A percentile compares a stretch with the other conserved stretches of the same genome.
These are phyloP conservation scores for Lophotriccus pileatus DNA, from an alignment of 2,797 vertebrate genomes.

Conservation along the genomic window DNA sequence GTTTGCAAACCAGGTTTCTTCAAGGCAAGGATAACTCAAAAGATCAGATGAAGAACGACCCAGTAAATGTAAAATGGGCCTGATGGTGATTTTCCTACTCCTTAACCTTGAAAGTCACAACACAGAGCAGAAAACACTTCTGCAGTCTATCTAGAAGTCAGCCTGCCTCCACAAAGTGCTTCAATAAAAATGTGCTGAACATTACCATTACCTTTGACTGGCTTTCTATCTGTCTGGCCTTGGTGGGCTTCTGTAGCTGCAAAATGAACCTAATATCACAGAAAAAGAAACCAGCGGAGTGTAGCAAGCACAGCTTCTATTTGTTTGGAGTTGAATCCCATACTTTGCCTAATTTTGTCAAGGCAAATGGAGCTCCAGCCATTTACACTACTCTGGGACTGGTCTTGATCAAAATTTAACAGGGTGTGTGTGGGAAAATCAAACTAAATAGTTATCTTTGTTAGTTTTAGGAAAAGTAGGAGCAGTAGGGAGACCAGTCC, in stretches of 20 bases:
- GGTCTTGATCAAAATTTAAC: not conserved
- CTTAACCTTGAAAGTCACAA: not conserved
- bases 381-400: not conserved
- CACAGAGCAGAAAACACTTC: not conserved
- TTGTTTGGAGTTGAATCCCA: not conserved
- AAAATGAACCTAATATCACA: not conserved
- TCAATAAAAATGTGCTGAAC: not conserved
- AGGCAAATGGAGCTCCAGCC: not conserved
- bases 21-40: not conserved
- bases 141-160: not conserved
- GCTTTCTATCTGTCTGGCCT: not conserved
- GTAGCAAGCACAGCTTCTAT: not conserved
- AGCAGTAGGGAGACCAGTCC: not conserved
- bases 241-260: not conserved
- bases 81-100: not conserved
- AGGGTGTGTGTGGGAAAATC: accelerated
- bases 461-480: not conserved
- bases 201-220: not conserved
- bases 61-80: not conserved
- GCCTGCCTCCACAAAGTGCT: not conserved
- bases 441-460: not conserved
- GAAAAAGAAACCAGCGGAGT: not conserved
- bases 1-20: not conserved
- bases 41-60: not conserved
- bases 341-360: not conserved